Evolutionary conservation across 1,140 invertebrate species (phyloP).

Genomic region (Neodiprion virginianus): DNA sequence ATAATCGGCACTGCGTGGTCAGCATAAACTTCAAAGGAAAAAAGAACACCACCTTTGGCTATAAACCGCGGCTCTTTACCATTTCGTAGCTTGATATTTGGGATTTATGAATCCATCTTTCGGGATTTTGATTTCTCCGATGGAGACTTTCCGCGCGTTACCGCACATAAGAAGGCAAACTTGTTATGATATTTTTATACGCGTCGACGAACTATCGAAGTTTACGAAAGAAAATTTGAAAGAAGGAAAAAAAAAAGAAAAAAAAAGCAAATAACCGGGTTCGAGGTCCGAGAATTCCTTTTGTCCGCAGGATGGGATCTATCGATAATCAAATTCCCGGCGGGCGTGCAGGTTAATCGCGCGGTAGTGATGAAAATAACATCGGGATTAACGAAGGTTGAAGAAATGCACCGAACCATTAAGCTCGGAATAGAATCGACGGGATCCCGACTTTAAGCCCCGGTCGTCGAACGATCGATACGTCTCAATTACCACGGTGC

Average conservation of each 20-base stretch:
- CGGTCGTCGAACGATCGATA: neutral
- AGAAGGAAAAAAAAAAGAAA: conserved; percentile 22
- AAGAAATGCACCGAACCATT: conserved; percentile 3
- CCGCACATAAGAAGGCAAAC: conserved; percentile 6
- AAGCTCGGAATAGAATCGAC: neutral
- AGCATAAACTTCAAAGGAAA: no score
- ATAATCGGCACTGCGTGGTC: no score
- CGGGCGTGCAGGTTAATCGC: no score
- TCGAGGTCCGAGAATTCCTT: no score
- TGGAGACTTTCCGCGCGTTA: neutral
- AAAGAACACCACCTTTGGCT: no score
- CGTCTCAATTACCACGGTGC: neutral
- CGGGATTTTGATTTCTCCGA: no score
- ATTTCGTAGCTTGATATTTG: no score
- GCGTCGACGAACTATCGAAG: conserved; percentile 9
- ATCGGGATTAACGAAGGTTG: neutral
- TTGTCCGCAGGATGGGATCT: no score
- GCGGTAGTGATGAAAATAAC: no score
- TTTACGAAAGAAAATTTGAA: conserved; percentile 7
- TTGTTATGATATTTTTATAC: neutral
- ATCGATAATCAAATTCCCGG: no score
- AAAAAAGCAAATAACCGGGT: conserved; percentile 9
- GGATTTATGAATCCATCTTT: no score
- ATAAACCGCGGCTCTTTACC: no score
- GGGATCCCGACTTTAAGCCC: neutral